Base-by-base conservation (phyloP, 2,797 vertebrate species). In the Chrysocyon brachyurus region DNA sequence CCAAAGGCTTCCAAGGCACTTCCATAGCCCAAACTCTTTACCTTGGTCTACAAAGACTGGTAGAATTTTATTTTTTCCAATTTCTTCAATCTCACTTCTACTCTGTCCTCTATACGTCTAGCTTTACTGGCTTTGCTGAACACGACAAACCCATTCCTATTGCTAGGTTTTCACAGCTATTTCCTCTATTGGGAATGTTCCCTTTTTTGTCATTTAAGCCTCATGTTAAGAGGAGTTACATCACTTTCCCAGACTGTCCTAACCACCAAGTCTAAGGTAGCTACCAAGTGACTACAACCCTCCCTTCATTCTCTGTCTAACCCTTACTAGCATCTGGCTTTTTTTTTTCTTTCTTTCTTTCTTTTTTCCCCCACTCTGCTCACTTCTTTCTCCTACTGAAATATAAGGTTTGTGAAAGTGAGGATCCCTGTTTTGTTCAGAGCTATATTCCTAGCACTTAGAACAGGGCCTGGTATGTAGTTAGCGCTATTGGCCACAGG, bases 271-370 rank as follows among this genome's bases (percentile, higher is more conserved):
- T 88, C 59, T 75, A 66, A 83, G 26, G 28, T 68, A 85, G 54
- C 63, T 70, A 85, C 79, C 95, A 89, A 92, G 16, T 78, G 46
- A 52, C 16, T 70, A 78, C n/a, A n/a, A 54, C 90, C 33, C 86
- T 93, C 33, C 86, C 93, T 87, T 82, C 61, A 82, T 73, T 75
- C 49, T 90, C 75, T 86, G 82, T 28, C 73, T 73, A 63, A 28
- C 33, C 46, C 40, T 84, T 79, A 85, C 22, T 64, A 87, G 52
- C n/a, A 81, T 22, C 72, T 85, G 33, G 46, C 24, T 28, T 66
- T 68, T 49, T 24, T 46, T 72, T 72, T 72, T 72, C 33, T 70
- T 70, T 12, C 33, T 70, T 70, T 12, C 17, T 85, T 75, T 78
- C 73, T 77, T 52, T n/a, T n/a, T 77, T 85, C 63, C 68, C 81